Conservation (phyloP, 2,113 vertebrate species). For the Enhydra lutris region DNA sequence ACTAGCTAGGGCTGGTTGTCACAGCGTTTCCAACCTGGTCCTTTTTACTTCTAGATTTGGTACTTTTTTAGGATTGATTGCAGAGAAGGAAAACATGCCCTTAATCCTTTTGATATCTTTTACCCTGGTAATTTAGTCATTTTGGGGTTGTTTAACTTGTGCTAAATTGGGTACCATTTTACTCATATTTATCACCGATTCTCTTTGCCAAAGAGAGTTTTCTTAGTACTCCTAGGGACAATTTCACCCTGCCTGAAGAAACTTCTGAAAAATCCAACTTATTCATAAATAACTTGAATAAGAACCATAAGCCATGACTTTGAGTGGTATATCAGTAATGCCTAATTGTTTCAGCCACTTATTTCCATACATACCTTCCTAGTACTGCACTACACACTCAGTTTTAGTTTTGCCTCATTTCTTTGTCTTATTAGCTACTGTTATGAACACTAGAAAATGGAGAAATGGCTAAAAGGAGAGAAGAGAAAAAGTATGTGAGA, state of each 20-base stretch:
- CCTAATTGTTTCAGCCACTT: not conserved
- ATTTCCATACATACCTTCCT: not conserved
- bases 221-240: not conserved
- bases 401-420: constrained; percentile 32
- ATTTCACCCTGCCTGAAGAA: not conserved
- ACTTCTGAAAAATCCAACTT: not conserved
- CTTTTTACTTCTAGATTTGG: constrained; percentile 18
- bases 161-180: not conserved
- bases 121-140: not conserved
- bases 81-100: not conserved
- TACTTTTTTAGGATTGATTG: not conserved
- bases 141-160: constrained; percentile 19
- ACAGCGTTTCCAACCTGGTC: not conserved
- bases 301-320: constrained; percentile 12
- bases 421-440: not conserved
- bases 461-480: not conserved
- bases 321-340: not conserved
- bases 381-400: not conserved
- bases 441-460: not conserved
- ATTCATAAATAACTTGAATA: constrained; percentile 20
- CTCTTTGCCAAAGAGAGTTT: constrained; percentile 15
- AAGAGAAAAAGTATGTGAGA: not conserved
- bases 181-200: not conserved
- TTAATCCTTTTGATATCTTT: not conserved
- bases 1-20: not conserved